These are phyloP conservation scores for Parauchenoglanis punctatus DNA, from an alignment of 2,797 vertebrate genomes.

Conservation along the genomic window DNA sequence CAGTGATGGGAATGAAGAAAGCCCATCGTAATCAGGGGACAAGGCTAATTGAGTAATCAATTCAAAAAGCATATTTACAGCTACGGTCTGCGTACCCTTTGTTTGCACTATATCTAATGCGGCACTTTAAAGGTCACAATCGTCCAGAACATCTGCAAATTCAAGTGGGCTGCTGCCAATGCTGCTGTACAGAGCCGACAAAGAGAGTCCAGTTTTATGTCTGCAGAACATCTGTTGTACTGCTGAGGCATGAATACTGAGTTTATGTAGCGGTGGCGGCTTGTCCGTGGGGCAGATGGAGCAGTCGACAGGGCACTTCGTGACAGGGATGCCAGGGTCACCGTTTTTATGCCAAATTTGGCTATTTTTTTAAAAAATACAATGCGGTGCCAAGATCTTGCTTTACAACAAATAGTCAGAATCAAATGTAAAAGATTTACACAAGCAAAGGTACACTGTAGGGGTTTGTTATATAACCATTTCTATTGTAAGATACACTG, in stretches of 20 bases:
- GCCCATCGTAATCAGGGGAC: not conserved
- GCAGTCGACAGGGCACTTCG: not conserved
- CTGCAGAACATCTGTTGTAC: slow-evolving; percentile 9
- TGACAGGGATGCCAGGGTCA: not conserved
- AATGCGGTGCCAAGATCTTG: not conserved
- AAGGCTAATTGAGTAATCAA: slow-evolving; percentile 15
- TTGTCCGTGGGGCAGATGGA: not conserved
- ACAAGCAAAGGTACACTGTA: not conserved
- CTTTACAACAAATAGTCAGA: not conserved
- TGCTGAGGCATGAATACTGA: not conserved
- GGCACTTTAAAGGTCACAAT: slow-evolving; percentile 13
- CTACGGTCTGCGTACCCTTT: not conserved
- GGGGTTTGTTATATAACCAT: too few relatives aligned
- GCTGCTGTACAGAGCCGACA: not conserved
- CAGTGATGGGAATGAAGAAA: not conserved
- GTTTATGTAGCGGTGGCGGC: not conserved
- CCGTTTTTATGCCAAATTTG: not conserved
- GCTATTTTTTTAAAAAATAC: not conserved
- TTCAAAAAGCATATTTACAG: not conserved
- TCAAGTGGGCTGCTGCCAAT: not conserved
- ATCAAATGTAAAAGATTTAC: not conserved
- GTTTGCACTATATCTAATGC: not conserved
- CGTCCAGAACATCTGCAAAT: slow-evolving; percentile 23
- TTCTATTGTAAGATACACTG: not conserved
- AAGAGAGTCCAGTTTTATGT: slow-evolving; percentile 12